phyloP scores from a whole-genome alignment of 2,113 vertebrate genomes.

The Eolophus roseicapilla region DNA sequence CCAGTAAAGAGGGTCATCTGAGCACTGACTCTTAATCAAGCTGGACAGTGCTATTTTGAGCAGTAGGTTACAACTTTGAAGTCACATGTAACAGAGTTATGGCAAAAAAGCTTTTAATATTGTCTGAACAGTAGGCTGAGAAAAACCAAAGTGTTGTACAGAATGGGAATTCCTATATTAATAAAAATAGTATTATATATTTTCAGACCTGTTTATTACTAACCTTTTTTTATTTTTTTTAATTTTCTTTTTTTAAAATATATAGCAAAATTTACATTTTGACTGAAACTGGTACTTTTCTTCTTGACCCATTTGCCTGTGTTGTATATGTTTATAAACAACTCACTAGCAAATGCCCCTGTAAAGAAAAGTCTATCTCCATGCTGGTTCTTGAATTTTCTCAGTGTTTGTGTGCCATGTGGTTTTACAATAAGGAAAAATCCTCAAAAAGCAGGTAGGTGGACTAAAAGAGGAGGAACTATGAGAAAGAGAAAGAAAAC shows the following conservation, averaged over 20 bases:
- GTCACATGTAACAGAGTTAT: not conserved
- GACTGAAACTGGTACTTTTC: not conserved
- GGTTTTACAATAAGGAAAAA: not conserved
- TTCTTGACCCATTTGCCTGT: not conserved
- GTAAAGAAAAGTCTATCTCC: not conserved
- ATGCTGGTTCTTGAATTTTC: conserved; percentile 7
- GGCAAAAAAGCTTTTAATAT: not conserved
- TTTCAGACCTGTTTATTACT: not conserved
- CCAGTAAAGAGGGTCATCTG: not conserved
- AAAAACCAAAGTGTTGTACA: not conserved
- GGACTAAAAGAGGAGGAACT: not conserved
- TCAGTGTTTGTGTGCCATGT: not conserved
- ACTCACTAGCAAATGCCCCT: not conserved
- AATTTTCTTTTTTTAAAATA: not conserved
- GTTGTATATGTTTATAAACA: not conserved
- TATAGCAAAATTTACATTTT: not conserved
- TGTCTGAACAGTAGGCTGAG: not conserved
- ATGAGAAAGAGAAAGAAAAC: not conserved
- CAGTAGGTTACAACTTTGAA: not conserved
- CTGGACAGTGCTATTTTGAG: not conserved
- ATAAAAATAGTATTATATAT: not conserved
- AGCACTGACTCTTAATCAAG: not conserved
- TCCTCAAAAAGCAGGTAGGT: not conserved
- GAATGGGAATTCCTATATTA: not conserved
- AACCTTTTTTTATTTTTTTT: not conserved